Percentiles rank a stretch among this genome's conserved stretches.
Evolutionary conservation across 2,797 vertebrate species (phyloP).

Genomic region (Geotrypetes seraphini): DNA sequence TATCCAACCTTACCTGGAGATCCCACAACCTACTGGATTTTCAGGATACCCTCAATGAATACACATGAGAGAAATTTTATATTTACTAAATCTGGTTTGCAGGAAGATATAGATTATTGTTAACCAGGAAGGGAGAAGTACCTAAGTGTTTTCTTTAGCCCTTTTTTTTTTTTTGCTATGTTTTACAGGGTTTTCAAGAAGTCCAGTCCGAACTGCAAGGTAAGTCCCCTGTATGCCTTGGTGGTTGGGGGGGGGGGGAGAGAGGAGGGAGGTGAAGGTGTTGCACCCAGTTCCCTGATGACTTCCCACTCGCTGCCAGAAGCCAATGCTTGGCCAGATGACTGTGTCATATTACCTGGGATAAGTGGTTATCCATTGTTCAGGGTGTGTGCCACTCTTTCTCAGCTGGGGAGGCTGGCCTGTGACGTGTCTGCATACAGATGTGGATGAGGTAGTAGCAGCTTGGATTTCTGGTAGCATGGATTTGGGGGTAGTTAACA

Average conservation of each 20-base stretch:
- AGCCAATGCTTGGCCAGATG: too few species aligned
- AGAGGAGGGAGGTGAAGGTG: too few species aligned
- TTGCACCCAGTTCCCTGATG: not conserved
- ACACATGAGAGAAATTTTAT: too few species aligned
- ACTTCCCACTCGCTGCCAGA: constrained; percentile 4
- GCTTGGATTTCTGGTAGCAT: not conserved
- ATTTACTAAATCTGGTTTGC: too few species aligned
- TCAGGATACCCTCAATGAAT: too few species aligned
- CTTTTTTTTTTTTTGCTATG: constrained; percentile 21
- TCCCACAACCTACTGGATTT: too few species aligned
- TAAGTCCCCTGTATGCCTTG: constrained; percentile 10
- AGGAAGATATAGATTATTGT: too few species aligned
- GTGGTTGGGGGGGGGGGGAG: too few species aligned
- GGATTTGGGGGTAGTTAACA: not conserved
- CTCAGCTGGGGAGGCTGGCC: constrained; percentile 13
- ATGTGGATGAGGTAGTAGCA: too few species aligned
- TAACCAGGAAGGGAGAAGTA: too few species aligned
- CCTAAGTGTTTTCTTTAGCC: not conserved
- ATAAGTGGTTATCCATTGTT: constrained; percentile 14
- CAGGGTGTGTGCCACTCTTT: constrained; percentile 21
- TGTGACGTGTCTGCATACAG: too few species aligned
- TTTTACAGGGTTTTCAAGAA: constrained; percentile 50
- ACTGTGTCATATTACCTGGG: constrained; percentile 21
- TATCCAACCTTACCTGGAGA: too few species aligned
- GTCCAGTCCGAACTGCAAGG: constrained; percentile 51